Evolutionary conservation across 2,113 vertebrate species (phyloP).

Genomic region (Oplegnathus fasciatus): DNA sequence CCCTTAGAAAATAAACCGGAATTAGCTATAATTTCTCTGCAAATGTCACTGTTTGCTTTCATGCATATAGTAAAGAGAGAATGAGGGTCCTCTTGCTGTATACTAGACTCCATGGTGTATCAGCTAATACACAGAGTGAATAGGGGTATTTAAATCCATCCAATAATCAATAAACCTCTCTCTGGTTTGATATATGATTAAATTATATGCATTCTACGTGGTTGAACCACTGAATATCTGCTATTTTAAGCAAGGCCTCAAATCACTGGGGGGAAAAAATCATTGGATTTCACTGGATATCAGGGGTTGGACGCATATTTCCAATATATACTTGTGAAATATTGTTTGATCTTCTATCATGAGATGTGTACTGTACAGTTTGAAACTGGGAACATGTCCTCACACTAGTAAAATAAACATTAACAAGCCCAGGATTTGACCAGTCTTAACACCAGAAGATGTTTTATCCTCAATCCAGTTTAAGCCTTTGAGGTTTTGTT

Average conservation of each 20-base stretch:
- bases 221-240: neutral
- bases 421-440: neutral
- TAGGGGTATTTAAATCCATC: constrained; percentile 4
- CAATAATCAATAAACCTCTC: constrained; percentile 29
- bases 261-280: neutral
- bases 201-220: neutral
- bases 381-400: neutral
- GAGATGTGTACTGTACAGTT: neutral
- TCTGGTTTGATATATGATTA: constrained; percentile 14
- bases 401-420: neutral
- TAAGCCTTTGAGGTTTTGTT: neutral
- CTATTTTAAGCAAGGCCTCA: neutral
- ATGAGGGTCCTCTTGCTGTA: neutral
- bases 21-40: constrained; percentile 2
- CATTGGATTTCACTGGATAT: neutral
- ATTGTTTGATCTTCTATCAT: neutral
- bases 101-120: neutral
- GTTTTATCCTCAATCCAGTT: neutral
- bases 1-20: neutral
- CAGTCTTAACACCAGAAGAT: neutral
- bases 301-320: neutral
- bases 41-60: constrained; percentile 20
- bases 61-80: neutral
- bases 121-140: neutral
- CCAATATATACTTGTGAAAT: neutral